A percentile compares a stretch with the other conserved stretches of the same genome.
phyloP scores from a whole-genome alignment of 2,888 invertebrate species.

The Tetranychus truncatus region DNA sequence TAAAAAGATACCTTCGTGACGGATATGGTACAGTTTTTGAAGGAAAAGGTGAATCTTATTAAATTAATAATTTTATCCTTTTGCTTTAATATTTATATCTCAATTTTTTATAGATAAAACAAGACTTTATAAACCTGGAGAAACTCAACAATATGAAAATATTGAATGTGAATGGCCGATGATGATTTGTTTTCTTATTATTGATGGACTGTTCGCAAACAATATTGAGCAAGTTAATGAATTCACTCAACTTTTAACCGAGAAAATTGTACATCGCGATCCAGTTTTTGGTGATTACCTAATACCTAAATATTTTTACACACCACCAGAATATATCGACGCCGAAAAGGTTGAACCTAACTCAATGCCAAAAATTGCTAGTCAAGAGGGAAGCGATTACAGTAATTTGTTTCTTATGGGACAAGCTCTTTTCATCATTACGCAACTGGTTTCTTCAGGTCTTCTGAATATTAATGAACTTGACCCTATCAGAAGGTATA shows the following conservation, averaged over 20 bases:
- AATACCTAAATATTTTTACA: constrained; percentile 82
- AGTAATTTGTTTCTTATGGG: constrained; percentile 67
- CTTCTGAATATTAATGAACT: constrained; percentile 80
- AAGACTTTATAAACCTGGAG: constrained; percentile 23
- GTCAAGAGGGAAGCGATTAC: constrained; percentile 39
- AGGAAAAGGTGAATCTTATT: constrained; percentile 31
- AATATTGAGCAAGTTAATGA: constrained; percentile 75
- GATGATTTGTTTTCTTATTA: constrained; percentile 84
- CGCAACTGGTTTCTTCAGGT: constrained; percentile 71
- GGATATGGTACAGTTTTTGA: constrained; percentile 78
- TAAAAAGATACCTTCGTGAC: constrained; percentile 81
- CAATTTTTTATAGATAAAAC: constrained; percentile 1
- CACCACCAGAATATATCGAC: constrained; percentile 49
- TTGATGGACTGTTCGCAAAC: constrained; percentile 53
- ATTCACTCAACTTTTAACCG: constrained; percentile 55
- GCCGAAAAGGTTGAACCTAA: constrained; percentile 51
- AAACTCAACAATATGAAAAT: constrained; percentile 56
- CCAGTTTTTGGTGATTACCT: constrained; percentile 33
- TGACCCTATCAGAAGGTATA: constrained; percentile 80
- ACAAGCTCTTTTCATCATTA: constrained; percentile 82
- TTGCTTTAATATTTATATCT: neutral
- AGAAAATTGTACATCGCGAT: constrained; percentile 18
- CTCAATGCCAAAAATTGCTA: constrained; percentile 45
- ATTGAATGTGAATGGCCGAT: constrained; percentile 96
- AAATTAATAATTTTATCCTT: neutral